Percentiles rank a stretch among this genome's conserved stretches.
These are phyloP conservation scores for Spodoptera frugiperda DNA, from an alignment of 1,140 invertebrate genomes.

Conservation along the genomic window DNA sequence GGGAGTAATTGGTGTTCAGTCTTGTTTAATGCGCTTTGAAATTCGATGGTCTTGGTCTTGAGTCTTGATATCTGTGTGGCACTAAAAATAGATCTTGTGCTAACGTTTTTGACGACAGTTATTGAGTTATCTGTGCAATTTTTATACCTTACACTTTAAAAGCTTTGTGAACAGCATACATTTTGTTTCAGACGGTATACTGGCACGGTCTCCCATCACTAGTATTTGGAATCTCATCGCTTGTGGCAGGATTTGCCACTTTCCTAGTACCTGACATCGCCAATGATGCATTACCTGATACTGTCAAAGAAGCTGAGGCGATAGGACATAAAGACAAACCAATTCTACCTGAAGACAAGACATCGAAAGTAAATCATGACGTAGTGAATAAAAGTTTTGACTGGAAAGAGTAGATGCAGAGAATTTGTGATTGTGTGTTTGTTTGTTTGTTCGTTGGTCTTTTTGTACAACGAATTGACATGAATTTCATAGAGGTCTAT, in stretches of 20 bases:
- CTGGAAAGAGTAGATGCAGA: background rate
- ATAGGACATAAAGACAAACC: background rate
- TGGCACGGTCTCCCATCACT: constrained; percentile 70
- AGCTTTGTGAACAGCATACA: background rate
- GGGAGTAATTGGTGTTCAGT: no score
- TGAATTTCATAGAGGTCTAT: no score
- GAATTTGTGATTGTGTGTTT: background rate
- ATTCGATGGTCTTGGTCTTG: no score
- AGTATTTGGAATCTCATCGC: constrained; percentile 62
- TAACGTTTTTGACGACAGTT: no score
- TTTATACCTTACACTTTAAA: no score
- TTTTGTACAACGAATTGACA: background rate
- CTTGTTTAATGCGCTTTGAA: no score
- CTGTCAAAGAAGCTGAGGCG: constrained; percentile 69
- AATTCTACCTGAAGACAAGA: background rate
- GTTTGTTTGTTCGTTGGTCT: no score
- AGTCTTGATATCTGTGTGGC: no score
- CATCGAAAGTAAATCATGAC: background rate
- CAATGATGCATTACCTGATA: constrained; percentile 73
- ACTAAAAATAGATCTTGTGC: no score
- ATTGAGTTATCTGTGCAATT: no score
- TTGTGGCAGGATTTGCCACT: constrained; percentile 68
- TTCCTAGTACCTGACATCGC: constrained; percentile 71
- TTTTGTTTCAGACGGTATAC: constrained; percentile 64
- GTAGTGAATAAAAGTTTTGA: constrained; percentile 28